A percentile compares a stretch with the other conserved stretches of the same genome.
phyloP scores from a whole-genome alignment of 2,797 vertebrate genomes.

The Hydrolagus colliei region DNA sequence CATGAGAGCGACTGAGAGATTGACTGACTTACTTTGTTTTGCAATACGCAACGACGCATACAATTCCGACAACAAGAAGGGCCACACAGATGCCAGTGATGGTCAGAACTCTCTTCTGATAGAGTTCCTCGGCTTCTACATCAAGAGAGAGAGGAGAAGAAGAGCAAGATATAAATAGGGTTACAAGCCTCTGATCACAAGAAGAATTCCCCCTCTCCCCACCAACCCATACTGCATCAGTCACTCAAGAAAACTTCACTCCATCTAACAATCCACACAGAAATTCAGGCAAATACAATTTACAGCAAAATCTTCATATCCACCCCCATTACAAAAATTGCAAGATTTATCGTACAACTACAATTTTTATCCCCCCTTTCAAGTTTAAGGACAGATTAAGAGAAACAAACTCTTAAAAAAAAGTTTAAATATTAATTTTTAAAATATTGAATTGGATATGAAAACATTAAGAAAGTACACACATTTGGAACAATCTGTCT shows the following conservation, averaged over 20 bases:
- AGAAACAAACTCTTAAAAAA: too few species aligned
- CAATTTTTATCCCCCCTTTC: too few species aligned
- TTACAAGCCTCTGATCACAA: not conserved
- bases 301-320: too few species aligned
- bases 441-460: too few species aligned
- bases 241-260: not conserved
- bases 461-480: too few species aligned
- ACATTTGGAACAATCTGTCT: too few species aligned
- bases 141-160: constrained; percentile 30
- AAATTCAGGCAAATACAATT: not conserved
- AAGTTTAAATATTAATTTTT: too few species aligned
- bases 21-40: constrained; percentile 90
- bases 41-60: constrained; percentile 96
- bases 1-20: not conserved
- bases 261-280: not conserved
- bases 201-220: not conserved
- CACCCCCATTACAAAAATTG: too few species aligned
- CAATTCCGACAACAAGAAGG: constrained; percentile 91
- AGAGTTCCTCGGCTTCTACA: constrained; percentile 94
- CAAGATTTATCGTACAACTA: too few species aligned
- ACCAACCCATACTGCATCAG: not conserved
- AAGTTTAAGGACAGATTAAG: too few species aligned
- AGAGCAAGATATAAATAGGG: not conserved
- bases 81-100: constrained; percentile 97
- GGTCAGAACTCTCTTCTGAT: constrained; percentile 97